phyloP scores from a whole-genome alignment of 53 echinoderm and acorn worm genomes.

The Crossaster papposus region DNA sequence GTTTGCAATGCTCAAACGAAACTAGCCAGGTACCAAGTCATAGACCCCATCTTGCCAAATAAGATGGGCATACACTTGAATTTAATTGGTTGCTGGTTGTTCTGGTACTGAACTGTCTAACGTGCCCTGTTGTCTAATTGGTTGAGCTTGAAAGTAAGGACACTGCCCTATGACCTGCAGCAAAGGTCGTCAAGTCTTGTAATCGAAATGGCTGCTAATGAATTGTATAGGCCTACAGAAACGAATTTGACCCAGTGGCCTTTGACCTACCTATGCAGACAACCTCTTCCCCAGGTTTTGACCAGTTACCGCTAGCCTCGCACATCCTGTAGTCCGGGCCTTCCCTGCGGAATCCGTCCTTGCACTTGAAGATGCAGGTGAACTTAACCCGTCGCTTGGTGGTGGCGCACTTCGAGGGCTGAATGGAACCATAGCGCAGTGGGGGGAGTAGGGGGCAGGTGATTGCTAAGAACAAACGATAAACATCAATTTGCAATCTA shows the following conservation, averaged over 20 bases:
- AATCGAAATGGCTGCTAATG: neutral
- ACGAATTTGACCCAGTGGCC: neutral
- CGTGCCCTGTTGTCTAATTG: too few relatives aligned
- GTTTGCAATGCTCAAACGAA: too few relatives aligned
- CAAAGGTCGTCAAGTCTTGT: neutral
- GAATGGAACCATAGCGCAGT: slow-evolving; percentile 12
- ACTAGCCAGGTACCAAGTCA: too few relatives aligned
- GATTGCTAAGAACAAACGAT: slow-evolving; percentile 11
- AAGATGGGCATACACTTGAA: too few relatives aligned
- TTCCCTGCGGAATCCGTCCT: slow-evolving; percentile 7
- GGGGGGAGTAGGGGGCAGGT: slow-evolving; percentile 40
- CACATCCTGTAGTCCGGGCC: slow-evolving; percentile 38
- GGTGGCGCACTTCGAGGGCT: slow-evolving; percentile 19
- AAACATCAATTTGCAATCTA: neutral
- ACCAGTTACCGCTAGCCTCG: slow-evolving; percentile 41
- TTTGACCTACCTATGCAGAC: slow-evolving; percentile 46
- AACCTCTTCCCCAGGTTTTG: slow-evolving; percentile 1
- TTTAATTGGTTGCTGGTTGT: too few relatives aligned
- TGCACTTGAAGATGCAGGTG: slow-evolving; percentile 40
- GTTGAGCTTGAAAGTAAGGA: too few relatives aligned
- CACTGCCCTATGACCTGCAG: too few relatives aligned
- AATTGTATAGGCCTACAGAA: neutral
- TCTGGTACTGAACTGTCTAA: too few relatives aligned
- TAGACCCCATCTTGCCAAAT: too few relatives aligned
- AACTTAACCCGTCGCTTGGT: neutral